Conservation (phyloP, 1,140 invertebrate species). For the Hyles euphorbiae region DNA sequence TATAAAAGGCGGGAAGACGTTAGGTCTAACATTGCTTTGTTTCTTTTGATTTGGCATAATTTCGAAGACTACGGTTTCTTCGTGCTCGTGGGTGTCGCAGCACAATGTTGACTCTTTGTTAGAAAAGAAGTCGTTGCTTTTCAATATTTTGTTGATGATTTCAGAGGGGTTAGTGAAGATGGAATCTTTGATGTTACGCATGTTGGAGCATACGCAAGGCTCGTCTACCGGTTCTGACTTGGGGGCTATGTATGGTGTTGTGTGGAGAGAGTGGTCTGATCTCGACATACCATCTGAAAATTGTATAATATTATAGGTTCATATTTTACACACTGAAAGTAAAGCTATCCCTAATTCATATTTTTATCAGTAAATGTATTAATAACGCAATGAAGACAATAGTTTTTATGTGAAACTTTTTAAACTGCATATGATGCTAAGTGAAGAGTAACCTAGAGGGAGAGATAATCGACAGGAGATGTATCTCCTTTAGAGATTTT, state of each 20-base stretch:
- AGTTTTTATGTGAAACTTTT: too few relatives aligned
- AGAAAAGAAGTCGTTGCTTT: constrained; percentile 42
- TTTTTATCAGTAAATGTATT: too few relatives aligned
- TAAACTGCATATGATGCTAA: too few relatives aligned
- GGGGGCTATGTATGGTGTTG: constrained; percentile 6
- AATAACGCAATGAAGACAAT: too few relatives aligned
- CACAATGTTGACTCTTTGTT: constrained; percentile 43
- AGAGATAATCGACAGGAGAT: too few relatives aligned
- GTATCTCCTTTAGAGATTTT: too few relatives aligned
- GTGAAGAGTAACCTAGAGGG: too few relatives aligned
- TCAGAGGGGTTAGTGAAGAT: constrained; percentile 32
- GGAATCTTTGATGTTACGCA: constrained; percentile 29
- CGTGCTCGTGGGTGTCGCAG: constrained; percentile 53
- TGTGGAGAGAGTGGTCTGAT: background rate
- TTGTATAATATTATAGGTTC: background rate
- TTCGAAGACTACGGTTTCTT: constrained; percentile 47
- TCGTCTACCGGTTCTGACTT: constrained; percentile 30
- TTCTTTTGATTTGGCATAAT: constrained; percentile 35
- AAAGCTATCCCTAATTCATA: too few relatives aligned
- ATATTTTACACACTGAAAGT: too few relatives aligned
- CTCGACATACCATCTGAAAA: background rate
- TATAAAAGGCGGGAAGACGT: constrained; percentile 31
- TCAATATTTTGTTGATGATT: constrained; percentile 47
- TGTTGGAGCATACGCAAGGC: constrained; percentile 42
- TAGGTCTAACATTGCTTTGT: constrained; percentile 14